phyloP scores from a whole-genome alignment of 2,797 vertebrate species.

The Tauraco hartlaubi region DNA sequence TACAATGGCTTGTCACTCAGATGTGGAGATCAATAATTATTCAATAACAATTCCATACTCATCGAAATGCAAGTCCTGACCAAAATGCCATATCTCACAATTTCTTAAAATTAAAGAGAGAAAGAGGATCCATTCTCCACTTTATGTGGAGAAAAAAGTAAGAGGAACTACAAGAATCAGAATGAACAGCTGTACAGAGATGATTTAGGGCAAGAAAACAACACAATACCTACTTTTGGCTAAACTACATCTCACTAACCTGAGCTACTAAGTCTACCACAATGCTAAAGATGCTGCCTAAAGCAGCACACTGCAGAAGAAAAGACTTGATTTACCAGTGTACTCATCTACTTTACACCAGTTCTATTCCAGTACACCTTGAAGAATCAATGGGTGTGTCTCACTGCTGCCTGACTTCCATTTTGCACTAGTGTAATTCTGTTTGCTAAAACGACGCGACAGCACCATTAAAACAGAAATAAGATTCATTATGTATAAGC shows the following conservation, averaged over 20 bases:
- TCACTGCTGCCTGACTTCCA: background rate
- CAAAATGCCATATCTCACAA: background rate
- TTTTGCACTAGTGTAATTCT: background rate
- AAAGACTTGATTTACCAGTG: background rate
- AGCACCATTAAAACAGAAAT: background rate
- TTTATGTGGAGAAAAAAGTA: fast-evolving
- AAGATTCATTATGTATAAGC: background rate
- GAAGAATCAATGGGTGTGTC: background rate
- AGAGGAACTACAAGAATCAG: background rate
- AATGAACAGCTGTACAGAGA: background rate
- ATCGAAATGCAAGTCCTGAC: background rate
- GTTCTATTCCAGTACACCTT: background rate
- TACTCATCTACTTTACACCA: too few relatives aligned
- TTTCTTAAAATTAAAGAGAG: background rate
- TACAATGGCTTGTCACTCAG: background rate
- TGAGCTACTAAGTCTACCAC: background rate
- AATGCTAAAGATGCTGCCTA: fast-evolving
- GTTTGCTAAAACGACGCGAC: background rate
- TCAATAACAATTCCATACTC: background rate
- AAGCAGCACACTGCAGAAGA: background rate
- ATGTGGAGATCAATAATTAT: background rate
- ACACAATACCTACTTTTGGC: background rate
- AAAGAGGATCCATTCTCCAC: background rate
- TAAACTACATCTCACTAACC: background rate
- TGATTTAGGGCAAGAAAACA: background rate